phyloP scores from a whole-genome alignment of 2,888 invertebrate species.

The Carabus problematicus region DNA sequence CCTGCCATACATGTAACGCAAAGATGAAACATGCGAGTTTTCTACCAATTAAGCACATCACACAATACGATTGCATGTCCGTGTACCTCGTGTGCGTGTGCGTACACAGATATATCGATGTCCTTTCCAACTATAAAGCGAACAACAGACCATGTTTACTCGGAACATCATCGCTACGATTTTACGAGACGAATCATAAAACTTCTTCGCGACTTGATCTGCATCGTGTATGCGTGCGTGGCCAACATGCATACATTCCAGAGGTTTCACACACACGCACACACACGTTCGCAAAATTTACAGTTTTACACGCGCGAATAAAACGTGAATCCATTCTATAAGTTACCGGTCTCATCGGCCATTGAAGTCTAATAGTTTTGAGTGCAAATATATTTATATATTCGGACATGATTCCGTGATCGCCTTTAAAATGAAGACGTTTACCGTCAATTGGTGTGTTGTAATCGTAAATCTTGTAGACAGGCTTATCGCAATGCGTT shows the following conservation, averaged over 20 bases:
- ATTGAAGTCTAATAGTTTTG: too few relatives aligned
- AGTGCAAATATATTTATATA: too few relatives aligned
- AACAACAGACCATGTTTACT: conserved; percentile 16
- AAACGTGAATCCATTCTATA: too few relatives aligned
- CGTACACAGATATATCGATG: background rate
- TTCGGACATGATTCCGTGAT: too few relatives aligned
- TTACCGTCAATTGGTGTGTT: too few relatives aligned
- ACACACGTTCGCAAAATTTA: too few relatives aligned
- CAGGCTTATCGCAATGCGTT: too few relatives aligned
- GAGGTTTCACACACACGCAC: background rate
- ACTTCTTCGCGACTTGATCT: conserved; percentile 9
- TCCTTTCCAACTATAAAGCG: conserved; percentile 15
- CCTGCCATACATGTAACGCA: background rate
- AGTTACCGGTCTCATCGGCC: too few relatives aligned
- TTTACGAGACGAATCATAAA: conserved; percentile 14
- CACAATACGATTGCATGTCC: background rate
- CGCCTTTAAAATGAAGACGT: too few relatives aligned
- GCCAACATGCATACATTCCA: conserved; percentile 8
- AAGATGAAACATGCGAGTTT: conserved; percentile 13
- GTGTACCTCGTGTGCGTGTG: background rate
- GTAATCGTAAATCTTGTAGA: too few relatives aligned
- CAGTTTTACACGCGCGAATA: too few relatives aligned
- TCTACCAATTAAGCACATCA: conserved; percentile 12
- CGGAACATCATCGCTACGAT: background rate
- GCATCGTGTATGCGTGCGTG: conserved; percentile 10